Percentiles rank a stretch among this genome's conserved stretches.
phyloP scores from a whole-genome alignment of 1,140 invertebrate genomes.

The Drosophila lacteicornis region DNA sequence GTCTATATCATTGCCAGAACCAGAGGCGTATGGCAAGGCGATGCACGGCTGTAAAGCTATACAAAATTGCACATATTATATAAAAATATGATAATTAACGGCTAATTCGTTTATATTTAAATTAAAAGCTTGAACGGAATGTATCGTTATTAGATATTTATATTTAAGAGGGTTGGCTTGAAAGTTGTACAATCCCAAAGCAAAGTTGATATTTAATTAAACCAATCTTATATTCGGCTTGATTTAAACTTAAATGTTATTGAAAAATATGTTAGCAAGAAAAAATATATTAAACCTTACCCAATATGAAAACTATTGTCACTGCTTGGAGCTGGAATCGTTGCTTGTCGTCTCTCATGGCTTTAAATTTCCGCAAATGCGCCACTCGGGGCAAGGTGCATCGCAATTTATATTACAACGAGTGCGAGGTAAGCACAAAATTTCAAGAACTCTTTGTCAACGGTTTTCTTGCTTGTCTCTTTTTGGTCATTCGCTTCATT shows the following conservation, averaged over 20 bases:
- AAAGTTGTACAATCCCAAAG: background rate
- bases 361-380: conserved; percentile 56
- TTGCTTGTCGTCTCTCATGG: conserved; percentile 49
- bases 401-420: conserved; percentile 58
- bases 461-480: conserved; percentile 15
- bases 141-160: no score
- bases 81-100: background rate
- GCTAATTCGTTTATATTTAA: background rate
- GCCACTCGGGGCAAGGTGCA: conserved; percentile 27
- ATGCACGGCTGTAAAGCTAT: conserved; percentile 43
- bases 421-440: conserved; percentile 65
- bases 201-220: background rate
- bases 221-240: background rate
- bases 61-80: background rate
- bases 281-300: conserved; percentile 42
- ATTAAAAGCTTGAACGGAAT: background rate
- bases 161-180: no score
- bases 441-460: conserved; percentile 52
- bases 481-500: conserved; percentile 28
- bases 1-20: conserved; percentile 59
- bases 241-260: background rate
- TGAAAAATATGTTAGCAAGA: background rate
- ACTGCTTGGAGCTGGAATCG: conserved; percentile 36
- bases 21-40: conserved; percentile 43
- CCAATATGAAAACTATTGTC: conserved; percentile 62